These are phyloP conservation scores for Girardia tigrina DNA, from an alignment of 2,888 invertebrate genomes.

Conservation along the genomic window DNA sequence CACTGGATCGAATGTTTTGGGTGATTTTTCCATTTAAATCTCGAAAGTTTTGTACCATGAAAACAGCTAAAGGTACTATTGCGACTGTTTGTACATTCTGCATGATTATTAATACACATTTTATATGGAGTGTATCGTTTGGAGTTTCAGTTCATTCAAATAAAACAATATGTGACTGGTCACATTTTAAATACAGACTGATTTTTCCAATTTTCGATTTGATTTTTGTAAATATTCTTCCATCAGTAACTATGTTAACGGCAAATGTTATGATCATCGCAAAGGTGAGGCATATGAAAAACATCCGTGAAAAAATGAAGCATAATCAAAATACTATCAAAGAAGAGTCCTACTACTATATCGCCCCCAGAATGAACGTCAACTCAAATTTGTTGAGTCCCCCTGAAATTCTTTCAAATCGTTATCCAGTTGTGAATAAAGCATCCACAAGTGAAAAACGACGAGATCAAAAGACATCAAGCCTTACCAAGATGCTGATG, in stretches of 20 bases:
- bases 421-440: background rate
- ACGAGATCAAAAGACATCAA: slow-evolving; percentile 33
- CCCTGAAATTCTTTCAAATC: background rate
- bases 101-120: slow-evolving; percentile 8
- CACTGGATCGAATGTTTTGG: slow-evolving; percentile 36
- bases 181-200: background rate
- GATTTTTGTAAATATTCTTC: slow-evolving; percentile 16
- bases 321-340: background rate
- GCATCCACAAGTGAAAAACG: slow-evolving; percentile 23
- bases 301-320: slow-evolving; percentile 24
- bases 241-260: slow-evolving; percentile 33
- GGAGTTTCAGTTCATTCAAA: background rate
- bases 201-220: slow-evolving; percentile 32
- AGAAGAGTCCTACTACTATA: background rate
- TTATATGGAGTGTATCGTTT: background rate
- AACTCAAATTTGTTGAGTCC: background rate
- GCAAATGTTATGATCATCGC: slow-evolving; percentile 33
- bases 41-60: slow-evolving; percentile 30
- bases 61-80: slow-evolving; percentile 18
- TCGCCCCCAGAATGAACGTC: background rate
- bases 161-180: background rate
- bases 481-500: slow-evolving; percentile 32
- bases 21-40: slow-evolving; percentile 37
- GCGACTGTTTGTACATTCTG: background rate
- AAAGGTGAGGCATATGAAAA: slow-evolving; percentile 33